Percentiles rank a stretch among this genome's conserved stretches.
These are phyloP conservation scores for Channallabes apus DNA, from an alignment of 2,797 vertebrate genomes.

Conservation along the genomic window DNA sequence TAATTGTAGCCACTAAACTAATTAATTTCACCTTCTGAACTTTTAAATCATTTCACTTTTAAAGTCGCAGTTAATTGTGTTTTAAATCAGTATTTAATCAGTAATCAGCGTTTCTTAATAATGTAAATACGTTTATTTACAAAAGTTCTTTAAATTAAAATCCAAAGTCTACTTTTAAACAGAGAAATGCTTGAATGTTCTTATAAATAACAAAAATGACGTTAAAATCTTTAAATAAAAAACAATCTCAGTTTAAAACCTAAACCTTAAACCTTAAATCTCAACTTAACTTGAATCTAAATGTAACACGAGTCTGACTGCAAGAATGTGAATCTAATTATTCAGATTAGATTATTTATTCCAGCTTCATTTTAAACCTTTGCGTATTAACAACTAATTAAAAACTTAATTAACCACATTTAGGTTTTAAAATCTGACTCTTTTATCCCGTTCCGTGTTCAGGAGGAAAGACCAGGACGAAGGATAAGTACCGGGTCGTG, in stretches of 20 bases:
- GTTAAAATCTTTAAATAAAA: not conserved
- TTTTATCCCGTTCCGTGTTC: not conserved
- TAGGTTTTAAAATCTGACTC: not conserved
- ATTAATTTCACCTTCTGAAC: not conserved
- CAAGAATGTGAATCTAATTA: not conserved
- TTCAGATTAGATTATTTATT: not conserved
- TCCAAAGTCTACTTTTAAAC: not conserved
- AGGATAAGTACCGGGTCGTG: slow-evolving; percentile 96
- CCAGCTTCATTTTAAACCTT: not conserved
- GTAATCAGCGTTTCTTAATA: no score
- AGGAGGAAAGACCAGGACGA: slow-evolving; percentile 87
- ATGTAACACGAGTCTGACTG: not conserved
- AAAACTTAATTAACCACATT: not conserved
- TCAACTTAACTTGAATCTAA: not conserved
- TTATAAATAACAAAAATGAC: not conserved
- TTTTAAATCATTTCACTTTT: not conserved
- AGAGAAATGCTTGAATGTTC: no score
- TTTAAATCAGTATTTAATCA: not conserved
- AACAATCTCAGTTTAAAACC: not conserved
- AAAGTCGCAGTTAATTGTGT: not conserved
- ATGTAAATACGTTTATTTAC: not conserved
- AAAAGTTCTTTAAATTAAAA: not conserved
- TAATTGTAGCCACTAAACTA: not conserved
- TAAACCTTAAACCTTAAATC: no score
- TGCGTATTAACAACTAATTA: not conserved